Evolutionary conservation across 2,888 invertebrate genomes (phyloP), one percentile per base, ranked within the genome.

Genomic region (Prenolepis imparis): DNA sequence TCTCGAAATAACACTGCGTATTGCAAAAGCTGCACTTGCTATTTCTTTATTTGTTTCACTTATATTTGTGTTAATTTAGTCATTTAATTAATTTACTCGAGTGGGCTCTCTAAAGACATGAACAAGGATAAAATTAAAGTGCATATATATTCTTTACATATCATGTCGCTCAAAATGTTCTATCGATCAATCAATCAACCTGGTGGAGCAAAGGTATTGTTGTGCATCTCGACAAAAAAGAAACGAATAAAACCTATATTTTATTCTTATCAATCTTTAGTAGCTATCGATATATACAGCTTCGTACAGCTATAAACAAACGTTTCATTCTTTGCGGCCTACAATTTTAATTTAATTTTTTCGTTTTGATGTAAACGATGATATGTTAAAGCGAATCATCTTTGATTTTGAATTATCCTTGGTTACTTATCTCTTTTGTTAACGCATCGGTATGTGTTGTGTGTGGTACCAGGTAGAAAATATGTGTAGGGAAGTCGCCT

Each of bases 391-490:
- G 11, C 36, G 8, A 57, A 28, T 89, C 84, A 84, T 74, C 87
- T 84, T 89, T 88, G 57, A 82, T 87, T 88, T 84, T 72, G 67
- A 85, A 83, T 90, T 84, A 82, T 90, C 15, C 61, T 80, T 55
- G 39, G 68, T 77, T 77, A n/a, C 55, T 77, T 77, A 77, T 77
- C 39, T 68, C 55, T 77, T 93, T 93, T 92, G 91, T 90, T 90
- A 93, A 93, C 95, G 95, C 95, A 96, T 94, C 95, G 95, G 88
- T 93, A 91, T 94, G 88, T 93, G 89, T 93, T 52, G 91, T 93
- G 92, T 93, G 91, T 93, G 94, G 93, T 94, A 94, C 94, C 93
- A 94, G 94, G 94, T 94, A 94, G 94, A 94, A 94, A 94, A 89
- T 94, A 94, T 94, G 93, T 93, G 94, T 94, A 94, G 94, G 93